phyloP scores from a whole-genome alignment of 2,888 invertebrate genomes.

The Loripinus fragilis region DNA sequence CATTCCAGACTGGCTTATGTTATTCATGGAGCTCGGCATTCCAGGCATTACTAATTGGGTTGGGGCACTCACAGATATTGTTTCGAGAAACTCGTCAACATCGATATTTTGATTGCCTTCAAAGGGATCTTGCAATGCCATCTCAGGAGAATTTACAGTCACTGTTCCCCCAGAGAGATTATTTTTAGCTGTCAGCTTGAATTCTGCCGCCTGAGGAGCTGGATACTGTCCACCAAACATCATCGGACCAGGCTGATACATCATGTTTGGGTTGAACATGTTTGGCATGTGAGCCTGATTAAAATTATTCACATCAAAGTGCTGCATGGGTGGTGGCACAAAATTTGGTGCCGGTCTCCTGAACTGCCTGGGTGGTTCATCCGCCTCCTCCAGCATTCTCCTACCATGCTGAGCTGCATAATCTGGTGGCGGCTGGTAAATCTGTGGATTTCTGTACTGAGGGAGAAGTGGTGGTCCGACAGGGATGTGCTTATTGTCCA shows the following conservation, averaged over 20 bases:
- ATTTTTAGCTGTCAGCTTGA: neutral
- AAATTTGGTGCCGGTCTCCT: neutral
- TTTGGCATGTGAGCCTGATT: neutral
- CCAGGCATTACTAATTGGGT: neutral
- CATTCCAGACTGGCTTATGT: neutral
- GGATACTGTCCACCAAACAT: neutral
- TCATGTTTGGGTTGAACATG: slow-evolving; percentile 9
- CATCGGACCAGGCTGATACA: neutral
- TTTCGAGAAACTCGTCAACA: neutral
- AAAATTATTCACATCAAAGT: slow-evolving; percentile 9
- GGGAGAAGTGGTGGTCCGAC: slow-evolving; percentile 6
- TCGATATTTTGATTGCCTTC: slow-evolving; percentile 1
- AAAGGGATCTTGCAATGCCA: neutral
- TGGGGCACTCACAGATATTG: neutral
- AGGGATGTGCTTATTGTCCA: neutral
- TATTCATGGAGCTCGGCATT: neutral
- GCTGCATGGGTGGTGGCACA: neutral
- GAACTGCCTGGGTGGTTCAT: neutral
- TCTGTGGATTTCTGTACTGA: neutral
- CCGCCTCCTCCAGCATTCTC: slow-evolving; percentile 11
- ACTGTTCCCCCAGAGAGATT: neutral
- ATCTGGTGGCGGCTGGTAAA: slow-evolving; percentile 22
- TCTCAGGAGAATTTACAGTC: neutral
- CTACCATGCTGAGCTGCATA: slow-evolving; percentile 8
- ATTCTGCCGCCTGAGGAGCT: neutral